These are phyloP conservation scores for Drosophila micromelanica DNA, from an alignment of 1,140 invertebrate genomes.

Conservation along the genomic window DNA sequence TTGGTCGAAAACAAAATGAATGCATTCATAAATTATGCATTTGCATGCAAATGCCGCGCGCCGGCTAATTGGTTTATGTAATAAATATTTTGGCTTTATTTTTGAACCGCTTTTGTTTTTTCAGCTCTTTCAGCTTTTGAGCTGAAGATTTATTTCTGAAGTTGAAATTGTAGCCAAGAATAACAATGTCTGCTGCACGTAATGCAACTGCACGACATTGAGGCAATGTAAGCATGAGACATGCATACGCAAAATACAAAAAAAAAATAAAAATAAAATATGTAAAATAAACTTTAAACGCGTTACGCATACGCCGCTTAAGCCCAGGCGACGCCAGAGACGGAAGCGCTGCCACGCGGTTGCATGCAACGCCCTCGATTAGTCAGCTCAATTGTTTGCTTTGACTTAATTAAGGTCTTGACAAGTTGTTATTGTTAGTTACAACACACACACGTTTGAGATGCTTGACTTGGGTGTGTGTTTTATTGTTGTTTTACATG, in stretches of 20 bases:
- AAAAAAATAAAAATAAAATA: no score
- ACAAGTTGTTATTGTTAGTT: slow-evolving; percentile 16
- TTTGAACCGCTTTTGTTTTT: slow-evolving; percentile 5
- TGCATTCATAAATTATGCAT: slow-evolving; percentile 79
- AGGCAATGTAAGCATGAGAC: slow-evolving; percentile 39
- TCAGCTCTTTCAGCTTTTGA: not conserved
- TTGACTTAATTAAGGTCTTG: slow-evolving; percentile 57
- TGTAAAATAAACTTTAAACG: not conserved
- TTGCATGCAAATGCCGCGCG: slow-evolving; percentile 65
- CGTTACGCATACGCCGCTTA: slow-evolving; percentile 64
- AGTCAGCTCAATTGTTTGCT: slow-evolving; percentile 54
- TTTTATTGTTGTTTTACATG: no score
- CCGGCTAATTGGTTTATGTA: slow-evolving; percentile 74
- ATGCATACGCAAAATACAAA: slow-evolving; percentile 49
- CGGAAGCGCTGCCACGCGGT: slow-evolving; percentile 23
- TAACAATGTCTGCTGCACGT: slow-evolving; percentile 50
- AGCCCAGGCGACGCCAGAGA: not conserved
- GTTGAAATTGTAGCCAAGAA: slow-evolving; percentile 4
- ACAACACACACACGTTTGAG: slow-evolving; percentile 8
- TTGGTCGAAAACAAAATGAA: slow-evolving; percentile 42
- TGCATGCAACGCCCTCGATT: slow-evolving; percentile 49
- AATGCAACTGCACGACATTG: slow-evolving; percentile 58
- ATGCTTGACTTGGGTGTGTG: no score
- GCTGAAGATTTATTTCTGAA: slow-evolving; percentile 8
- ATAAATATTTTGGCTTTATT: slow-evolving; percentile 38